Base-by-base conservation (phyloP, 2,113 vertebrate species). In the Rostratula benghalensis region DNA sequence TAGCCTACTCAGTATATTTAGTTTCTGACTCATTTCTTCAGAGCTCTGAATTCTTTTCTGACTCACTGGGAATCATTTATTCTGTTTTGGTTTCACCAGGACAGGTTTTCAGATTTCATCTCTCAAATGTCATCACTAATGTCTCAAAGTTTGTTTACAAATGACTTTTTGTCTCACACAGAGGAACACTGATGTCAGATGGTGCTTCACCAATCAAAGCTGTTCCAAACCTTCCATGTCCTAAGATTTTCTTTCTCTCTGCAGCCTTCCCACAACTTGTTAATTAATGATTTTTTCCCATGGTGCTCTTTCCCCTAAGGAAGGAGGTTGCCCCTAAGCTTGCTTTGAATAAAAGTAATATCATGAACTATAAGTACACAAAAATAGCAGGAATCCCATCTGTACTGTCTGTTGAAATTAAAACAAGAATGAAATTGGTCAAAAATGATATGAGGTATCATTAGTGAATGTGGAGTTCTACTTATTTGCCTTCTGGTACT, bases 21-120 rank as follows among this genome's bases (percentile, higher is more conserved):
- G 96, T 96, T 97, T 97, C 96, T 98, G 98, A 98, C 91, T 98
- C 97, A 98, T 95, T 97, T 89, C 96, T 98, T 96, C 93, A 97
- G 87, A 97, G 83, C 65, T 96, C 85, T 77, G 85, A 83, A 79
- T 87, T 97, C 81, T 95, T 96, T 97, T 89, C 96, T 97, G 96
- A 97, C 87, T 97, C 97, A 97, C 91, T 84, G 95, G 85, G 96
- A 97, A 97, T 97, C 90, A 96, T 96, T 95, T 97, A 59, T 97
- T 74, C 94, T 96, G 95, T 94, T 96, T 94, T 95, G 82, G 93
- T 92, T 97, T 96, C 87, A 94, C 83, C 67, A 95, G 51, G 93
- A 90, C 88, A 95, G 54, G 63, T 83, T 97, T 97, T 95, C 95
- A 94, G 94, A 95, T 96, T 94, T 95, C 71, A 91, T 95, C 71